Evolutionary conservation across 2,888 invertebrate genomes (phyloP).

Genomic region (Cantharis lateralis): DNA sequence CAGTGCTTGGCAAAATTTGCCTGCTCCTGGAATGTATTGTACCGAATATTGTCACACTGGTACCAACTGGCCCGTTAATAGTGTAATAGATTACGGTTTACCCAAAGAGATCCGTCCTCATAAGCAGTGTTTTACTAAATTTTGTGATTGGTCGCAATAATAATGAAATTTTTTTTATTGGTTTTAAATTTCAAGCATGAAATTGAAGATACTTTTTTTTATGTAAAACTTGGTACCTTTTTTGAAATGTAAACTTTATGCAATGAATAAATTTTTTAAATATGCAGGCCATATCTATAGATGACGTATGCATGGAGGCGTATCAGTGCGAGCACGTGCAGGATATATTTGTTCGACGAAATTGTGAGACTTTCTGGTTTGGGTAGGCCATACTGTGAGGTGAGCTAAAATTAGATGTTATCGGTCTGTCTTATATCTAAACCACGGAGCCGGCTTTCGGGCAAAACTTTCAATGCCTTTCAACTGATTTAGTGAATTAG

Average conservation of each 20-base stretch:
- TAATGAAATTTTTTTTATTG: neutral
- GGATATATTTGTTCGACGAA: too few species aligned
- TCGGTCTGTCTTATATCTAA: too few species aligned
- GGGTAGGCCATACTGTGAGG: too few species aligned
- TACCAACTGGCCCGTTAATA: conserved; percentile 51
- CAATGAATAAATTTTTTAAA: neutral
- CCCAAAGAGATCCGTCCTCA: conserved; percentile 12
- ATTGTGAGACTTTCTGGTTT: too few species aligned
- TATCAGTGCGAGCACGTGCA: neutral
- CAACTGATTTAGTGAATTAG: too few species aligned
- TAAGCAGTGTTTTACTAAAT: conserved; percentile 20
- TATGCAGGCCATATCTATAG: too few species aligned
- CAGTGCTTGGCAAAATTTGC: conserved; percentile 50
- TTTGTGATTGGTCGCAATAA: conserved; percentile 19
- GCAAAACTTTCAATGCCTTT: too few species aligned
- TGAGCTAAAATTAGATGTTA: too few species aligned
- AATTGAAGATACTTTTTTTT: too few species aligned
- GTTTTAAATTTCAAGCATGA: too few species aligned
- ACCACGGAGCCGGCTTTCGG: too few species aligned
- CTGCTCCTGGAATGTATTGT: conserved; percentile 55
- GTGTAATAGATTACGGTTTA: conserved; percentile 40
- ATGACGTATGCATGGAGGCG: neutral
- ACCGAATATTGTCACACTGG: conserved; percentile 56
- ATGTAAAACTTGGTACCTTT: neutral
- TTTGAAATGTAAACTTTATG: neutral